Conservation (phyloP, 2,888 invertebrate species). For the Agonum fuliginosum region DNA sequence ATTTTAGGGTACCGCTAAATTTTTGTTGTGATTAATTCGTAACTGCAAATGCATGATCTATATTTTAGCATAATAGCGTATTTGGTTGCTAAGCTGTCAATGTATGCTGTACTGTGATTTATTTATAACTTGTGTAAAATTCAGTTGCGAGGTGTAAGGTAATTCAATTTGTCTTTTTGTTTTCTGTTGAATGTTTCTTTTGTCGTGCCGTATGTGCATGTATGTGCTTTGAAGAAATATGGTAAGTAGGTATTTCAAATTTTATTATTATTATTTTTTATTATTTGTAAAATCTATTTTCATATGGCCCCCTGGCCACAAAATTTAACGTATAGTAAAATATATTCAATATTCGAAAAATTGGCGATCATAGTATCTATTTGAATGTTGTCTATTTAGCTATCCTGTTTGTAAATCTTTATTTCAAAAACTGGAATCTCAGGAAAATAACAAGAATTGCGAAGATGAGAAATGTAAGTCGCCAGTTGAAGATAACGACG, state of each 20-base stretch:
- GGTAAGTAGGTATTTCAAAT: slow-evolving; percentile 26
- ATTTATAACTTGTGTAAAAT: slow-evolving; percentile 6
- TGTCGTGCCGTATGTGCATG: slow-evolving; percentile 7
- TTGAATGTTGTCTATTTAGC: slow-evolving; percentile 37
- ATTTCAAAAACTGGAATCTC: slow-evolving; percentile 41
- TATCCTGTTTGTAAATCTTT: slow-evolving; percentile 5
- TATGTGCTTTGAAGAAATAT: slow-evolving; percentile 13
- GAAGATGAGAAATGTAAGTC: slow-evolving; percentile 49
- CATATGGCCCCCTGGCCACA: slow-evolving; percentile 7
- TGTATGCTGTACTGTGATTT: slow-evolving; percentile 22
- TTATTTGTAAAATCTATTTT: not conserved
- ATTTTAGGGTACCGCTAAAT: slow-evolving; percentile 27
- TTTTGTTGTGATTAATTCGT: slow-evolving; percentile 19
- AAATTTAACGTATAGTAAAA: slow-evolving; percentile 3
- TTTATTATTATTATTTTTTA: slow-evolving; percentile 5
- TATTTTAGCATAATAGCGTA: slow-evolving; percentile 16
- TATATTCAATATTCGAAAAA: not conserved
- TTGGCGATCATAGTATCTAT: slow-evolving; percentile 16
- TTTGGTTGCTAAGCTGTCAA: slow-evolving; percentile 38
- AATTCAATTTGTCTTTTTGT: not conserved
- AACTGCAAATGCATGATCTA: slow-evolving; percentile 12
- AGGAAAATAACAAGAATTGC: slow-evolving; percentile 49
- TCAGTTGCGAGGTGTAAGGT: slow-evolving; percentile 21
- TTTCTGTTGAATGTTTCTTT: slow-evolving; percentile 8
- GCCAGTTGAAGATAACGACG: slow-evolving; percentile 48